Evolutionary conservation across 2,888 invertebrate genomes (phyloP).

Genomic region (Acleris holmiana): DNA sequence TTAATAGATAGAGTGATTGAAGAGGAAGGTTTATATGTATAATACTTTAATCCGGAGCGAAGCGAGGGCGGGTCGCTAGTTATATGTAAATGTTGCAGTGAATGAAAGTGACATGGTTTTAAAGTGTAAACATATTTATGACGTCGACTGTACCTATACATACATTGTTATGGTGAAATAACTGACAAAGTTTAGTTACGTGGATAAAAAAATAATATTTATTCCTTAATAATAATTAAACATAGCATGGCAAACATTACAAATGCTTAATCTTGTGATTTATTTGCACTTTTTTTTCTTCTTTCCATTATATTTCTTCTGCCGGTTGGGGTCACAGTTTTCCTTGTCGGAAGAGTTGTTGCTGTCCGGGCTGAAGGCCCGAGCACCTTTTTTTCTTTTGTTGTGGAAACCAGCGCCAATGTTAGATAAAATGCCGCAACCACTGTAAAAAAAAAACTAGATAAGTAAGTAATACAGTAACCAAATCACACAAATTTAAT

Average conservation of each 20-base stretch:
- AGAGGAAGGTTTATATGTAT: too few relatives aligned
- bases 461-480: background rate
- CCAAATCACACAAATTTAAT: too few relatives aligned
- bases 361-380: slow-evolving; percentile 65
- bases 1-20: too few relatives aligned
- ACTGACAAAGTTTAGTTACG: too few relatives aligned
- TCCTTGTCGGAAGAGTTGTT: slow-evolving; percentile 78
- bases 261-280: background rate
- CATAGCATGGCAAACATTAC: background rate
- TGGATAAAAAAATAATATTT: too few relatives aligned
- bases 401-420: slow-evolving; percentile 47
- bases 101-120: too few relatives aligned
- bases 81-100: too few relatives aligned
- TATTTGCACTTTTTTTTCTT: slow-evolving; percentile 48
- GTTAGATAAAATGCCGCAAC: slow-evolving; percentile 55
- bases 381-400: slow-evolving; percentile 49
- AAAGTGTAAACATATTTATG: too few relatives aligned
- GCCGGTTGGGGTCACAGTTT: slow-evolving; percentile 71
- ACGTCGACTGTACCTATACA: too few relatives aligned
- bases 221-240: background rate
- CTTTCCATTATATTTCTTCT: slow-evolving; percentile 45
- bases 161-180: too few relatives aligned
- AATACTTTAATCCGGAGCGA: too few relatives aligned
- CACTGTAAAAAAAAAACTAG: slow-evolving; percentile 54
- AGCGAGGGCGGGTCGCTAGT: too few relatives aligned